phyloP scores from a whole-genome alignment of 35 echinoderm and acorn worm genomes.

The Amphiura filiformis region DNA sequence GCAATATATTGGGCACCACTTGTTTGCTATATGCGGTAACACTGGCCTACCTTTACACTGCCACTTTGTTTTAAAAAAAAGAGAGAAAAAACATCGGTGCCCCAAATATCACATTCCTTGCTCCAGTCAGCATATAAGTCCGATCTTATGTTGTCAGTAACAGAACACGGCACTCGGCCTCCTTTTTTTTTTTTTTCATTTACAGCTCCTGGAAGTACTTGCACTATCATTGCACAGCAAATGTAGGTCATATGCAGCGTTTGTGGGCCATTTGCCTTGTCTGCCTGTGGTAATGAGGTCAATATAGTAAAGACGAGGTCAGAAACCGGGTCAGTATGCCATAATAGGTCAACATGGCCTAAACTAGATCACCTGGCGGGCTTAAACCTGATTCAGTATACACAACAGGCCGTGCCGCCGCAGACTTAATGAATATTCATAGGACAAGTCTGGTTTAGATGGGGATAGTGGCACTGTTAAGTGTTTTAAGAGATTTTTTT shows the following conservation, averaged over 20 bases:
- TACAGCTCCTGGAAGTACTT: neutral
- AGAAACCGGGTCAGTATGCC: no score
- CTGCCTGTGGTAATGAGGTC: neutral
- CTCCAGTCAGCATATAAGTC: neutral
- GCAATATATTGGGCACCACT: neutral
- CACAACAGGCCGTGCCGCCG: no score
- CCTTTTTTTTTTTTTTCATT: neutral
- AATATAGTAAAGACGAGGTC: neutral
- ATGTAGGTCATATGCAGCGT: neutral
- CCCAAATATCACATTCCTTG: conserved; percentile 9
- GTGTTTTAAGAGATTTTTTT: no score
- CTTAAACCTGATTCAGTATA: no score
- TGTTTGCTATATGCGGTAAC: neutral
- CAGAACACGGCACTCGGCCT: neutral
- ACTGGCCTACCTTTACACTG: neutral
- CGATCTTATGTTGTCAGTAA: conserved; percentile 7
- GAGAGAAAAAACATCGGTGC: neutral
- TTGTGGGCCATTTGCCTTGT: conserved; percentile 7
- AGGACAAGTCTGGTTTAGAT: no score
- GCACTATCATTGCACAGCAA: neutral
- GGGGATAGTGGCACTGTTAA: no score
- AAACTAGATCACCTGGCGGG: no score
- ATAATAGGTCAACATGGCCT: no score
- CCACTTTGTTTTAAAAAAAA: neutral
- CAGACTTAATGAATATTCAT: no score